Base-by-base conservation (phyloP, 2,797 vertebrate species). In the Nasua narica region DNA sequence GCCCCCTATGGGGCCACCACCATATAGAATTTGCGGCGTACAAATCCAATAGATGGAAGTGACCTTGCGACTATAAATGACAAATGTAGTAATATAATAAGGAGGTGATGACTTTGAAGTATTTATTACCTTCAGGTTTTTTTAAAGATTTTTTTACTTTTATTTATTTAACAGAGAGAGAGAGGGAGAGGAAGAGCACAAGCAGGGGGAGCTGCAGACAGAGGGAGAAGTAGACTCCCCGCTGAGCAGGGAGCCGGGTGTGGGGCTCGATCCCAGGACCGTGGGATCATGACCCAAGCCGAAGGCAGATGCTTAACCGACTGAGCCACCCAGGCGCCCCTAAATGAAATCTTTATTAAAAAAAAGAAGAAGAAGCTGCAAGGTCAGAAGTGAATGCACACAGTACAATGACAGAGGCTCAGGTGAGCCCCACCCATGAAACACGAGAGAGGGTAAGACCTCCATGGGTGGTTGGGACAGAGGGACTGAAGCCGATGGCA, bases 21-120 rank as follows among this genome's bases (percentile, higher is more conserved):
- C 0, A 1, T 3, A 2, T 0, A 1, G 43, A 4, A 5, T 27
- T 48, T 18, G 50, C 10, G 11, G 2, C 3, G 1, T 9, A 19
- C 25, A 40, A 48, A 29, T 6, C 16, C 23, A 7, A 10, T 0
- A n/a, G 62, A 29, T 0, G 0, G 7, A 32, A 77, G 74, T 6
- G 70, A 35, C 32, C 60, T 58, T 7, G 4, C 65, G 58, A 43
- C 52, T 9, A 43, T 1, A 9, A 52, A 69, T 35, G 54, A 58
- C 35, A 77, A 79, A 46, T 32, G 46, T 5, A 40, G 52, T 21
- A 5, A 35, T 11, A 6, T 7, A 43, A 81, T 21, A 48, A 62
- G 50, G 67, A 69, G 27, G 23, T 25, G n/a, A 72, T n/a, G 52
- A 56, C 52, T 62, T 79, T 5, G 58, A 69, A 67, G 37, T 37